Evolutionary conservation across 2,797 vertebrate genomes (phyloP).

Genomic region (Gymnodraco acuticeps): DNA sequence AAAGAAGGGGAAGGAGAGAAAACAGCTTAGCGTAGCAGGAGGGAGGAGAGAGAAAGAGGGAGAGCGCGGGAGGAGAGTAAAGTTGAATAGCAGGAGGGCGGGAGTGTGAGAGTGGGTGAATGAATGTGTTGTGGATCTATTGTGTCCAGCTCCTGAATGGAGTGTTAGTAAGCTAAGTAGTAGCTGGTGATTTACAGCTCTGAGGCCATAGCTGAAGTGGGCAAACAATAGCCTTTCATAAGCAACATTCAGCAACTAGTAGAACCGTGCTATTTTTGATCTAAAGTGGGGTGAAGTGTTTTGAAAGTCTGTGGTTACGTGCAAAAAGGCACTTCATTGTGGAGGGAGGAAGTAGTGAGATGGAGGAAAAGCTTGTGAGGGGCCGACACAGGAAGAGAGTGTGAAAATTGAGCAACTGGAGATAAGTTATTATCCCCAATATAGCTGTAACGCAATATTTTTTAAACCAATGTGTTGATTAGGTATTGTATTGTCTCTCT

Average conservation of each 20-base stretch:
- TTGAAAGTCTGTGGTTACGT: conserved; percentile 43
- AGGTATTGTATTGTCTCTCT: background rate
- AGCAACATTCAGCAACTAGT: conserved; percentile 53
- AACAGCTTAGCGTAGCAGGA: conserved; percentile 74
- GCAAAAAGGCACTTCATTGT: conserved; percentile 22
- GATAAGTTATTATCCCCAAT: background rate
- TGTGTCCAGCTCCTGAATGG: conserved; percentile 75
- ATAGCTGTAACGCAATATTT: background rate
- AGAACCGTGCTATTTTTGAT: conserved; percentile 43
- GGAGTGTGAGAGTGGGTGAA: conserved; percentile 67
- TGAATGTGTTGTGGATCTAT: conserved; percentile 76
- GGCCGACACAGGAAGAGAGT: background rate
- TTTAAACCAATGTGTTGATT: conserved; percentile 23
- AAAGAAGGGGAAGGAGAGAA: conserved; percentile 69
- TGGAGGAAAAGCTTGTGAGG: conserved; percentile 13
- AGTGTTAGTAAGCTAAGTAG: conserved; percentile 82
- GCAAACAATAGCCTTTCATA: conserved; percentile 74
- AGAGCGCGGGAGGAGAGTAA: conserved; percentile 60
- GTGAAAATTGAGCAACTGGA: background rate
- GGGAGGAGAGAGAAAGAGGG: conserved; percentile 62
- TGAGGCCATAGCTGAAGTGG: conserved; percentile 71
- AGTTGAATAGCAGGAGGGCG: conserved; percentile 74
- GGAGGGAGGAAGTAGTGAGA: conserved; percentile 8
- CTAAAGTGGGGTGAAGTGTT: conserved; percentile 59
- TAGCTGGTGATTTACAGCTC: conserved; percentile 75